Percentiles rank a stretch among this genome's conserved stretches.
Evolutionary conservation across 2,113 vertebrate species (phyloP).

Genomic region (Aepyceros melampus): DNA sequence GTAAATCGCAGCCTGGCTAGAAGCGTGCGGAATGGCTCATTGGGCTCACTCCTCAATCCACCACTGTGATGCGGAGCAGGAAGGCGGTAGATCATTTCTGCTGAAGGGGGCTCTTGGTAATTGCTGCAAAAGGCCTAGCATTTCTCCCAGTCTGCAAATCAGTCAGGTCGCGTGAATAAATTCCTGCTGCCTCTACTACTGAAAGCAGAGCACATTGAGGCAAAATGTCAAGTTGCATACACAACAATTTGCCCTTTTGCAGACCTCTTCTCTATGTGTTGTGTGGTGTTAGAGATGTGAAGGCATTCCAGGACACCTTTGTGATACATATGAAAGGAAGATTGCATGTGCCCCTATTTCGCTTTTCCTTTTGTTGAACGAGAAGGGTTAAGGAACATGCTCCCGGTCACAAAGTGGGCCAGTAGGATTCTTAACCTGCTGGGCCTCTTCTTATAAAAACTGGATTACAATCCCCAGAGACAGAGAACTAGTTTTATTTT

Average conservation of each 20-base stretch:
- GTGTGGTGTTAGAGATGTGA: background rate
- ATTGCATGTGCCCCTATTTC: background rate
- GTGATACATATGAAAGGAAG: background rate
- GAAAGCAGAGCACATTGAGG: background rate
- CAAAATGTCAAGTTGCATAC: conserved; percentile 9
- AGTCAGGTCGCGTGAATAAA: background rate
- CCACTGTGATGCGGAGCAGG: background rate
- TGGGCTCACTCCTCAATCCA: background rate
- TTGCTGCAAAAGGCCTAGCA: background rate
- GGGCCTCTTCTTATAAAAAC: background rate
- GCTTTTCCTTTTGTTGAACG: background rate
- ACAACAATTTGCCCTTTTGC: background rate
- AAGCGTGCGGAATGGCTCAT: background rate
- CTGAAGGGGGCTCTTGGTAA: background rate
- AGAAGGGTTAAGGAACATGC: background rate
- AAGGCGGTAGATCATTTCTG: conserved; percentile 17
- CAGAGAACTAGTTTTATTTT: background rate
- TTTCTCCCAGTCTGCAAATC: conserved; percentile 39
- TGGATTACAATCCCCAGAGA: background rate
- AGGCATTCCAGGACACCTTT: background rate
- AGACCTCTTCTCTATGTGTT: background rate
- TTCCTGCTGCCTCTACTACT: background rate
- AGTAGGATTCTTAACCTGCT: background rate
- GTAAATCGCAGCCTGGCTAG: conserved; percentile 9
- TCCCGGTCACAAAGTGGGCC: background rate